Evolutionary conservation across 2,888 invertebrate genomes (phyloP), one percentile per base, ranked within the genome.

Genomic region (Macrosiphum euphorbiae): DNA sequence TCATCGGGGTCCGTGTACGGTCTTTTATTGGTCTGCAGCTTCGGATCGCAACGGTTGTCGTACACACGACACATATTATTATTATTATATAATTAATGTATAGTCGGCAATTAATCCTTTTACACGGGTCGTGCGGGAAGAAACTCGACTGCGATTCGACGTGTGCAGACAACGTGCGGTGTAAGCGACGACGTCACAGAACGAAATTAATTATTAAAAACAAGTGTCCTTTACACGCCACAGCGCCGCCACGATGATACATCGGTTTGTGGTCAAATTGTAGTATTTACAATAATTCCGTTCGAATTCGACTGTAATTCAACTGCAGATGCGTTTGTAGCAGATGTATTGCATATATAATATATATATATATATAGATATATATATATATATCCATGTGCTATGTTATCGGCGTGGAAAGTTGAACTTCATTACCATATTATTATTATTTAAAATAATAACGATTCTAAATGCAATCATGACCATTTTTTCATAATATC

Each of bases 191-290:
- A 55, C n/a, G 78, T 78, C 35, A 2, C 78, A 78, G 20, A 41
- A 35, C 78, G 78, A 78, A 78, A 78, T 78, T 78, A 78, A 78
- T 78, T 78, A 78, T 78, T 78, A 41, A 55, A 78, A 55, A 78
- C 35, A 35, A 78, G 78, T 78, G 78, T 78, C 78, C 78, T 20
- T 35, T 35, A 78, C 78, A 78, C 35, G 20, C 20, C 0, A 2
- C 5, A 7, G 20, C 35, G 16, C n/a, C 16, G 16, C 11, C 47
- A 8, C 13, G 20, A 78, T 16, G 1, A 35, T 78, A 55, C 55
- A 78, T 78, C 20, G 35, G 35, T 8, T 78, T 35, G 35, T 35
- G 35, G 78, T 35, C 8, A 41, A 35, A 78, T 35, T 3, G 78
- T 20, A 35, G 20, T 55, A 55, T 52, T 78, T 2, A 78, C 20